Base-by-base conservation (phyloP, 2,113 vertebrate genomes). In the Vulpes vulpes region DNA sequence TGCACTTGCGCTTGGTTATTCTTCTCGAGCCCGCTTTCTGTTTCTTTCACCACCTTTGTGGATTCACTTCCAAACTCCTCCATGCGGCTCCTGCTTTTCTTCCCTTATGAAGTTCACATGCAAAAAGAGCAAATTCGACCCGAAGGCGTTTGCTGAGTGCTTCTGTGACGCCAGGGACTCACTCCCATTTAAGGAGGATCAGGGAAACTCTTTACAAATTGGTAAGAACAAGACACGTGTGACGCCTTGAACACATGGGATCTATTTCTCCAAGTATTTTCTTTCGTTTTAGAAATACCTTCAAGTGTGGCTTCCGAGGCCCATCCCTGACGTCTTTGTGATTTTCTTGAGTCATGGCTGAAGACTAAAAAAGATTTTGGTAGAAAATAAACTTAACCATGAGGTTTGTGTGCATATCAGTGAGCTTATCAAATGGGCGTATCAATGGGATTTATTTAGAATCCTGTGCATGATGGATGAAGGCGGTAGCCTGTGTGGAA, bases 121-220 rank as follows among this genome's bases (percentile, higher is more conserved):
- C 3, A 35, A 32, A 27, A 65, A 12, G 19, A 27, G 12, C 25
- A 53, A 35, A 65, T 53, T 35, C 60, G 1, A 12, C 20, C 3
- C 0, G 3, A 25, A 2, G 30, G 43, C 23, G 15, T 65, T 19
- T 25, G 60, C 62, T 0, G 7, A 0, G 3, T 12, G 32, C 35
- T 35, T 78, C 35, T 5, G 8, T 11, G 3, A 79, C 38, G 49
- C 22, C 43, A 0, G 30, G 22, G 73, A 19, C 22, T 8, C 27
- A 19, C 22, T 8, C 27, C 30, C 15, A 0, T 23, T 27, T 8
- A 53, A 27, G 14, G 11, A 30, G 60, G 9, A 25, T 53, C 22
- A 8, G 16, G 51, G 43, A 27, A 79, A 11, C 22, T n/a, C 43
- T 62, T 53, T 53, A 53, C 16, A 65, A 35, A 49, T 2, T 53